A percentile compares a stretch with the other conserved stretches of the same genome.
These are phyloP conservation scores for Catharus minimus DNA, from an alignment of 2,113 vertebrate genomes.

Conservation along the genomic window DNA sequence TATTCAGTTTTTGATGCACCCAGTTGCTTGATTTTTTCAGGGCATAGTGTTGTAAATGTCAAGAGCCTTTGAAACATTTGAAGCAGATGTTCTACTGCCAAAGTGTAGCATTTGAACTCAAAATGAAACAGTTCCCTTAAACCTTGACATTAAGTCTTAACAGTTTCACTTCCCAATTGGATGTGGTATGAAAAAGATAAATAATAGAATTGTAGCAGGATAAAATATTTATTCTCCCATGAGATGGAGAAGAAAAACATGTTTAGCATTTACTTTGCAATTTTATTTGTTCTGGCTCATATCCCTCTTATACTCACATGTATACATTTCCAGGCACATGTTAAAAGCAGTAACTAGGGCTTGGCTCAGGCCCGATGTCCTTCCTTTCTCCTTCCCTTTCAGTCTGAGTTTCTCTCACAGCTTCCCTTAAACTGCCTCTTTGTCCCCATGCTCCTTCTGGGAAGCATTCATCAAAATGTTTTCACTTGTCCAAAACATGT, in stretches of 20 bases:
- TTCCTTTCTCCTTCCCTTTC: constrained; percentile 56
- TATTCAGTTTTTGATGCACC: constrained; percentile 10
- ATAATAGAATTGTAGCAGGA: constrained; percentile 66
- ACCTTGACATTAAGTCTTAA: constrained; percentile 61
- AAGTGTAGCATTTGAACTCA: constrained; percentile 61
- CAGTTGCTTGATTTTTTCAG: not conserved
- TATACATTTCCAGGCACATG: constrained; percentile 67
- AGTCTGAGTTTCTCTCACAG: not conserved
- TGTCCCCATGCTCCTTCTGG: not conserved
- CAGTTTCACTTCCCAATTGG: constrained; percentile 68
- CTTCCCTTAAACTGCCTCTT: constrained; percentile 30
- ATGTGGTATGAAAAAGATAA: constrained; percentile 71
- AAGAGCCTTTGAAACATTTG: constrained; percentile 57
- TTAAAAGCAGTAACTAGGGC: constrained; percentile 52
- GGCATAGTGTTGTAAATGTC: constrained; percentile 46
- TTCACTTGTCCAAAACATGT: not conserved
- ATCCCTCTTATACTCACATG: constrained; percentile 52
- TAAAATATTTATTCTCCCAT: constrained; percentile 71
- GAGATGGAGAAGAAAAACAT: constrained; percentile 69
- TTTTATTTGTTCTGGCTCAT: constrained; percentile 75
- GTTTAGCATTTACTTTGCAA: constrained; percentile 67
- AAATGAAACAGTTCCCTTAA: constrained; percentile 66
- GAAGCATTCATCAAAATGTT: constrained; percentile 45
- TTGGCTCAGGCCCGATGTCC: constrained; percentile 46
- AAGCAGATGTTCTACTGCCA: constrained; percentile 54